Evolutionary conservation across 1,140 invertebrate genomes (phyloP).

Genomic region (Sycophila sp.): DNA sequence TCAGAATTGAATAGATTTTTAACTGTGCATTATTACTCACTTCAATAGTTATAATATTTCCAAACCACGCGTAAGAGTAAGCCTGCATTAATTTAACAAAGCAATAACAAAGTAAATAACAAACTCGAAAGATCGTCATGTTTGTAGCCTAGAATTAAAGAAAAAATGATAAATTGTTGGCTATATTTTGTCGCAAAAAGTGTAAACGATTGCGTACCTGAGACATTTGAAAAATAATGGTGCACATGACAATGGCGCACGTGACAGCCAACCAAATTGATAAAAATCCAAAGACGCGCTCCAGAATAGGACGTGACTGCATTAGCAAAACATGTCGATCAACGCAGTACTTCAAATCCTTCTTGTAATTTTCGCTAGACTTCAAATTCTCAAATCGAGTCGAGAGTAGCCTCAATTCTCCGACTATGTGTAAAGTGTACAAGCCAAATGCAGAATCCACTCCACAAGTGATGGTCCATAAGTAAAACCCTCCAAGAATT

Average conservation of each 20-base stretch:
- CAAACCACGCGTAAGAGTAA: slow-evolving; percentile 25
- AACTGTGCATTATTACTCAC: no score
- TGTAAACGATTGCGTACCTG: no score
- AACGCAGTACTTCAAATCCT: neutral
- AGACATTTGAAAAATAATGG: neutral
- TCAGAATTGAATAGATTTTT: no score
- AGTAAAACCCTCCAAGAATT: neutral
- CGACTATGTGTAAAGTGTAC: slow-evolving; percentile 44
- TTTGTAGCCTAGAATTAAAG: neutral
- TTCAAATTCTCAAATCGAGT: neutral
- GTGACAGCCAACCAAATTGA: neutral
- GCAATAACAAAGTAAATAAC: neutral
- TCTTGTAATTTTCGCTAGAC: neutral
- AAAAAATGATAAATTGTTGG: neutral
- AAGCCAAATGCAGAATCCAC: slow-evolving; percentile 45
- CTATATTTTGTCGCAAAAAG: no score
- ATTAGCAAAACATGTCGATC: neutral
- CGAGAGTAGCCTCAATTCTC: slow-evolving; percentile 29
- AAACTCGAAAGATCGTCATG: neutral
- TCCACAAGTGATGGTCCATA: slow-evolving; percentile 32
- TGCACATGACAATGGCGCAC: neutral
- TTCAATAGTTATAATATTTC: slow-evolving; percentile 23
- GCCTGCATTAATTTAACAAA: slow-evolving; percentile 16
- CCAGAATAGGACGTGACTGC: neutral
- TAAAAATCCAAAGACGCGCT: neutral